Percentiles rank a stretch among this genome's conserved stretches.
These are phyloP conservation scores for Orussus abietinus DNA, from an alignment of 1,140 invertebrate species.

Conservation along the genomic window DNA sequence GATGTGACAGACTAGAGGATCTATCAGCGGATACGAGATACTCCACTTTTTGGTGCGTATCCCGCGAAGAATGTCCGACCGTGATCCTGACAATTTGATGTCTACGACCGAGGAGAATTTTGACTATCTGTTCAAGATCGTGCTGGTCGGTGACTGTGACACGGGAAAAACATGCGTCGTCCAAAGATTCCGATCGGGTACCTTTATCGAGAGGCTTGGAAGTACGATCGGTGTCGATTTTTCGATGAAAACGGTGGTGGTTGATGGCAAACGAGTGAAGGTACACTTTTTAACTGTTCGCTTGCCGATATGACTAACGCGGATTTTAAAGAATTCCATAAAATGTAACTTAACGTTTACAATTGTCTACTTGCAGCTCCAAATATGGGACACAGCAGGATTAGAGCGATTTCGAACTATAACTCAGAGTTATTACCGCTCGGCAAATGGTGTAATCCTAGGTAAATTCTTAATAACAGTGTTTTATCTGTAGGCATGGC, in stretches of 20 bases:
- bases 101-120: conserved; percentile 66
- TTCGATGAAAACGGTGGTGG: conserved; percentile 91
- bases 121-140: conserved; percentile 81
- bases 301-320: not conserved
- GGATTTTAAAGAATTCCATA: conserved; percentile 2
- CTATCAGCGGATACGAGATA: not conserved
- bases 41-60: not conserved
- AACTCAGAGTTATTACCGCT: conserved; percentile 91
- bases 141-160: conserved; percentile 78
- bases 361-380: conserved; percentile 61
- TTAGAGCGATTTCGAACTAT: conserved; percentile 91
- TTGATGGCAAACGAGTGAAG: conserved; percentile 92
- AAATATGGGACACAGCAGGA: conserved; percentile 93
- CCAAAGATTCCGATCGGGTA: conserved; percentile 89
- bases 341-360: conserved; percentile 8
- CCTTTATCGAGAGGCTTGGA: conserved; percentile 87
- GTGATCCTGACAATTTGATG: conserved; percentile 58
- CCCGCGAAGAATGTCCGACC: conserved; percentile 47
- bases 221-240: conserved; percentile 96
- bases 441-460: conserved; percentile 85
- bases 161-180: conserved; percentile 85
- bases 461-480: conserved; percentile 55
- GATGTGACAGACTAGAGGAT: not conserved
- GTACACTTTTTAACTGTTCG: conserved; percentile 52
- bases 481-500: too few species aligned